Conservation (phyloP, 2,113 vertebrate genomes). For the Acanthochromis polyacanthus region DNA sequence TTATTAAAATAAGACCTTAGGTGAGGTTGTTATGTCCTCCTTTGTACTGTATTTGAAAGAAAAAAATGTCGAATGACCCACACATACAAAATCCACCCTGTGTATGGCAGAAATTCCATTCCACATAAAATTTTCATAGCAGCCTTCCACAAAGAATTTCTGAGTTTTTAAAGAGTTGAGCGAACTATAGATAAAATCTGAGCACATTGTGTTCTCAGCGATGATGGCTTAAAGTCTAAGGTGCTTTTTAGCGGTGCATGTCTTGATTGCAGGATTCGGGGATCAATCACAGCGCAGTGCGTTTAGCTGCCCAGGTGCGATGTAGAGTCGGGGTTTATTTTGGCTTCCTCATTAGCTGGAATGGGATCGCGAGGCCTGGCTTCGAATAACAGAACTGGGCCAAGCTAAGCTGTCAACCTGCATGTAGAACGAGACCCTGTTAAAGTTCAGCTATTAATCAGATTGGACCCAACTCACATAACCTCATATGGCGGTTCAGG, state of each 20-base stretch:
- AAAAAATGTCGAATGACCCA: neutral
- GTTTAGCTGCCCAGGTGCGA: constrained; percentile 35
- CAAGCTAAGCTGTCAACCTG: constrained; percentile 49
- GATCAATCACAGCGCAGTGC: constrained; percentile 41
- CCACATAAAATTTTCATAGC: neutral
- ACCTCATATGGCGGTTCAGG: constrained; percentile 4
- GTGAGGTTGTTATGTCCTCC: too few species aligned
- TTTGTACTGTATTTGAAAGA: neutral
- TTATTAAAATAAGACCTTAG: too few species aligned
- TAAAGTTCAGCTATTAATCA: constrained; percentile 55
- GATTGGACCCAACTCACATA: constrained; percentile 21
- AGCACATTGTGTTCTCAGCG: constrained; percentile 2
- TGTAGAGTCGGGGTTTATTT: constrained; percentile 59
- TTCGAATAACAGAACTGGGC: constrained; percentile 57
- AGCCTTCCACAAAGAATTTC: neutral
- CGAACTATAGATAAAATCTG: constrained; percentile 2
- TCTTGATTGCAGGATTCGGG: constrained; percentile 24
- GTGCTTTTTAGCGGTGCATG: constrained; percentile 20
- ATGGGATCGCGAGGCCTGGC: constrained; percentile 27
- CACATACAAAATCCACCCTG: neutral
- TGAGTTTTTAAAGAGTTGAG: neutral
- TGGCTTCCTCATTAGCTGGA: constrained; percentile 63
- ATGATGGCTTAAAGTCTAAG: constrained; percentile 26
- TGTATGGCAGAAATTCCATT: neutral
- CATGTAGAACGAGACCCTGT: constrained; percentile 34